Conservation (phyloP, 2,797 vertebrate species). For the Takifugu rubripes region DNA sequence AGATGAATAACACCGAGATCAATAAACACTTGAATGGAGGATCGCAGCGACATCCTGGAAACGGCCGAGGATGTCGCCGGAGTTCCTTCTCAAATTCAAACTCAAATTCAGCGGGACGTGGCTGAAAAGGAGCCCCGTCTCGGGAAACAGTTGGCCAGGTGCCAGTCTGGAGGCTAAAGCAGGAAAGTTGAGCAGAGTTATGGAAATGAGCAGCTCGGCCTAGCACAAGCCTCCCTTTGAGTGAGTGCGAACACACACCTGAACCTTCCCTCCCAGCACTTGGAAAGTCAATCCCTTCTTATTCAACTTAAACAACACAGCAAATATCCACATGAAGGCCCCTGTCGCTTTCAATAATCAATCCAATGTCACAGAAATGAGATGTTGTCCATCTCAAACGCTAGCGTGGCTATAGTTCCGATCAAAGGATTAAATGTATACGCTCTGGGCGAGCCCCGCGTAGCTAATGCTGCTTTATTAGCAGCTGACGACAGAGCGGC, state of each 20-base stretch:
- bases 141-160: background rate
- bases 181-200: background rate
- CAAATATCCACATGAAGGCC: background rate
- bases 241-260: background rate
- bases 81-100: background rate
- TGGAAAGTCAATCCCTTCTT: background rate
- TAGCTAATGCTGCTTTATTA: slow-evolving; percentile 62
- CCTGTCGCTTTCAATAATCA: background rate
- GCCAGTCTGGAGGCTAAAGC: background rate
- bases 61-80: background rate
- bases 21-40: no score
- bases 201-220: background rate
- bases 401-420: slow-evolving; percentile 16
- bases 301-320: background rate
- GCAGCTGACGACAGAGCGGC: slow-evolving; percentile 63
- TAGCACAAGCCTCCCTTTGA: background rate
- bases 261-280: background rate
- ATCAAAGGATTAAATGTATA: slow-evolving; percentile 57
- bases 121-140: background rate
- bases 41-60: no score
- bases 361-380: background rate
- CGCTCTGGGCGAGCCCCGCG: slow-evolving; percentile 37
- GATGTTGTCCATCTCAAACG: background rate
- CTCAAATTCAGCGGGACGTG: background rate
- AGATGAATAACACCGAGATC: no score